Percentiles rank a stretch among this genome's conserved stretches.
Evolutionary conservation across 2,797 vertebrate species (phyloP).

Genomic region (Halcyon leucocephala): DNA sequence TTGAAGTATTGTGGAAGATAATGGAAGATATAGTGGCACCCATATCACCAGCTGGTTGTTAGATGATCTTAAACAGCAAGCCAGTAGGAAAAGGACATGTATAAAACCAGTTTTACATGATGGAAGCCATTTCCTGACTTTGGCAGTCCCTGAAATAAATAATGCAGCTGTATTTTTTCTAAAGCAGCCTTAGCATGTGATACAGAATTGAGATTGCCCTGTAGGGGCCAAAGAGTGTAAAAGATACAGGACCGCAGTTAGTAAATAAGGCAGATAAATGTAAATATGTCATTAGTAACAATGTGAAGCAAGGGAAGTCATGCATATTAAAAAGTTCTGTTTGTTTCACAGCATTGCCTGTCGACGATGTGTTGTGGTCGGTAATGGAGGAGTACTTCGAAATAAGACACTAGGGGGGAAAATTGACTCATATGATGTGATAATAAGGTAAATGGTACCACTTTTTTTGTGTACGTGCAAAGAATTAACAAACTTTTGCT

Average conservation of each 20-base stretch:
- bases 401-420: constrained; percentile 82
- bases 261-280: not conserved
- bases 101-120: not conserved
- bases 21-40: not conserved
- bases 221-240: not conserved
- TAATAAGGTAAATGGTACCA: constrained; percentile 81
- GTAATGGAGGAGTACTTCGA: constrained; percentile 83
- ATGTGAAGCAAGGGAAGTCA: not conserved
- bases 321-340: not conserved
- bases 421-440: constrained; percentile 82
- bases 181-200: not conserved
- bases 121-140: not conserved
- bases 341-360: constrained; percentile 74
- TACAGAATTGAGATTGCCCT: not conserved
- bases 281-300: not conserved
- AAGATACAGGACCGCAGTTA: not conserved
- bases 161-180: not conserved
- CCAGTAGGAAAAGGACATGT: not conserved
- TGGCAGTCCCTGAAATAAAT: not conserved
- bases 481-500: not conserved
- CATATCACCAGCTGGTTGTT: fast-evolving
- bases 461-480: not conserved
- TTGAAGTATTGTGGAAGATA: not conserved
- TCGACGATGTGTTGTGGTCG: constrained; percentile 82
- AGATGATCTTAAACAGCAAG: not conserved